A percentile compares a stretch with the other conserved stretches of the same genome.
phyloP scores from a whole-genome alignment of 2,113 vertebrate species.

The Mus spicilegus region DNA sequence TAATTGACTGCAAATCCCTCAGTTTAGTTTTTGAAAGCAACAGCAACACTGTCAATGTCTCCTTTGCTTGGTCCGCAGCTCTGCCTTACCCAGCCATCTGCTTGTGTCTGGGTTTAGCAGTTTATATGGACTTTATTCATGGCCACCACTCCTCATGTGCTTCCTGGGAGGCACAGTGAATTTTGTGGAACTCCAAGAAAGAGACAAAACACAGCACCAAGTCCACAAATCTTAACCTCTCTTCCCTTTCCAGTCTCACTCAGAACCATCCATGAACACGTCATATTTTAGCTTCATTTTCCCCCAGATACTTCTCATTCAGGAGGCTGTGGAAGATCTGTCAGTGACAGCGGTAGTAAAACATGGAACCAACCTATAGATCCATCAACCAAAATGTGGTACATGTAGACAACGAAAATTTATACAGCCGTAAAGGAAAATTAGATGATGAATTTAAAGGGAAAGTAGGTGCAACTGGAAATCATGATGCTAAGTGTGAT shows the following conservation, averaged over 20 bases:
- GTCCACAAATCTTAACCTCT: neutral
- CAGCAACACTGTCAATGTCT: neutral
- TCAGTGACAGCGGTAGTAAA: neutral
- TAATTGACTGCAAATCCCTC: conserved; percentile 34
- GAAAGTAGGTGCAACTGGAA: neutral
- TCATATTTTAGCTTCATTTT: neutral
- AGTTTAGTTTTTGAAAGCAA: conserved; percentile 22
- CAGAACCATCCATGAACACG: neutral
- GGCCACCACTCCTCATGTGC: neutral
- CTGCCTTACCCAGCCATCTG: neutral
- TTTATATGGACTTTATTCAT: neutral
- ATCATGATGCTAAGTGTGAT: neutral
- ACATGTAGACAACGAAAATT: neutral
- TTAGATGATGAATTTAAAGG: neutral
- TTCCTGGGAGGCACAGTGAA: neutral
- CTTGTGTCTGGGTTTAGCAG: neutral
- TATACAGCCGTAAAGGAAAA: neutral
- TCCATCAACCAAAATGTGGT: neutral
- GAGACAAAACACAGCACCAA: neutral
- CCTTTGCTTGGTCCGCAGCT: neutral
- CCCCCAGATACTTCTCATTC: neutral
- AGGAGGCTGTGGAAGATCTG: neutral
- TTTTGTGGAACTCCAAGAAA: conserved; percentile 5
- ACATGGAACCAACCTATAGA: neutral
- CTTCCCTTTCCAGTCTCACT: neutral